Conservation (phyloP, 2,888 invertebrate species). For the Choristoneura rosaceana region DNA sequence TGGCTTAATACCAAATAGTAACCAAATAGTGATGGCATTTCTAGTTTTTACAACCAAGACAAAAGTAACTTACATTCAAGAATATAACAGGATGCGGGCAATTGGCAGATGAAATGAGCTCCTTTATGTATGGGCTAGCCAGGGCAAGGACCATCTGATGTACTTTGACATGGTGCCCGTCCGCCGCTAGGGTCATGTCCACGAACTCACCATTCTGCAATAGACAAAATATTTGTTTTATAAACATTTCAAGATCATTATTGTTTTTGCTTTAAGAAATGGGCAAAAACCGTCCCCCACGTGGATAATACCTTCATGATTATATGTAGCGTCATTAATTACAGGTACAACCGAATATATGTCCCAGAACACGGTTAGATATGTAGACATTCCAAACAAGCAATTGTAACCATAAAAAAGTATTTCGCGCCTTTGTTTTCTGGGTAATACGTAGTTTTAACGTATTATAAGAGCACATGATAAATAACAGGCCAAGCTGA, state of each 20-base stretch:
- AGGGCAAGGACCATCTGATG: conserved; percentile 77
- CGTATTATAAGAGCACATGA: not conserved
- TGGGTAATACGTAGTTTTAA: not conserved
- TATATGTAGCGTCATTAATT: too few relatives aligned
- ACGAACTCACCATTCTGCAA: conserved; percentile 79
- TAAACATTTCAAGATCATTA: too few relatives aligned
- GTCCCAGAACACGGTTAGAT: too few relatives aligned
- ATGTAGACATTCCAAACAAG: not conserved
- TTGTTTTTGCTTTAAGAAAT: too few relatives aligned
- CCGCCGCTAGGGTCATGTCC: conserved; percentile 80
- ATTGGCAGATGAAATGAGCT: conserved; percentile 69
- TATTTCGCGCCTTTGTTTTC: not conserved
- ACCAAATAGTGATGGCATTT: too few relatives aligned
- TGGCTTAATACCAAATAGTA: too few relatives aligned
- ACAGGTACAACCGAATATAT: too few relatives aligned
- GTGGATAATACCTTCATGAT: too few relatives aligned
- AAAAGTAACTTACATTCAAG: conserved; percentile 67
- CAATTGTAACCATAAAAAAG: not conserved
- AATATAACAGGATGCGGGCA: conserved; percentile 78
- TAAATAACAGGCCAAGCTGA: not conserved
- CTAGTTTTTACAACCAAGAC: not conserved
- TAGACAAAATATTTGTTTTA: conserved; percentile 9
- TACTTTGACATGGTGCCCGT: conserved; percentile 78
- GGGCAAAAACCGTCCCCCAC: too few relatives aligned
- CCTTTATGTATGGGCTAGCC: conserved; percentile 79